Base-by-base conservation (phyloP, 2,797 vertebrate genomes). In the Thripadectes ignobilis region DNA sequence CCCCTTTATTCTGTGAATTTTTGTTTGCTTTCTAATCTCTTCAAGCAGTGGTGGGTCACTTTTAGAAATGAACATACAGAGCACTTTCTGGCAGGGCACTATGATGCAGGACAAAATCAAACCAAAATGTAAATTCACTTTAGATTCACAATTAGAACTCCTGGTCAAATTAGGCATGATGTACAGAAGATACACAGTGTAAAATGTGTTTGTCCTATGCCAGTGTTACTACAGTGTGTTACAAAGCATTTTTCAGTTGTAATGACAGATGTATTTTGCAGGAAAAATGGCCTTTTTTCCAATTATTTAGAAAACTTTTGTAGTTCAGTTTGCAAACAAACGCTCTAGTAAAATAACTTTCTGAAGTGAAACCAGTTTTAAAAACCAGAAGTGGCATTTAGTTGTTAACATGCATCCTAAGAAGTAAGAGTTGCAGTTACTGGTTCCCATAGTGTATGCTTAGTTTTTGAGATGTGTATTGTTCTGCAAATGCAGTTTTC, bases 391-490 rank as follows among this genome's bases (percentile, higher is more conserved):
- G 16, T 65, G 24, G 26, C n/a, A 29, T 8, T 51, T 48, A 38
- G 21, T 66, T 83, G 29, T 62, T 57, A 39, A 7, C 15, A 16
- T 69, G 59, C 21, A 46, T 52, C n/a, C 14, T 12, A 9, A 73
- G 66, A 58, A 63, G 20, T 10, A 26, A 8, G 24, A 57, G 20
- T 12, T 58, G n/a, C 39, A 58, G 2, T 38, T 54, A 13, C 38
- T 43, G 39, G 9, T 87, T 45, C 54, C 43, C 10, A 2, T 2
- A 51, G 63, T 24, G 29, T 14, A 38, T 3, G 0, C 43, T 24
- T 48, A 7, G 4, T 29, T 77, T 41, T 48, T 54, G 54, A 62
- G 59, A 23, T 0, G 1, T 4, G 1, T 24, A 2, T 29, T 4
- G 4, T 58, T 67, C 30, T 87, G 57, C 43, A 63, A 18, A 18